Evolutionary conservation across 2,888 invertebrate genomes (phyloP), one percentile per base, ranked within the genome.

Genomic region (Lypha dubia): DNA sequence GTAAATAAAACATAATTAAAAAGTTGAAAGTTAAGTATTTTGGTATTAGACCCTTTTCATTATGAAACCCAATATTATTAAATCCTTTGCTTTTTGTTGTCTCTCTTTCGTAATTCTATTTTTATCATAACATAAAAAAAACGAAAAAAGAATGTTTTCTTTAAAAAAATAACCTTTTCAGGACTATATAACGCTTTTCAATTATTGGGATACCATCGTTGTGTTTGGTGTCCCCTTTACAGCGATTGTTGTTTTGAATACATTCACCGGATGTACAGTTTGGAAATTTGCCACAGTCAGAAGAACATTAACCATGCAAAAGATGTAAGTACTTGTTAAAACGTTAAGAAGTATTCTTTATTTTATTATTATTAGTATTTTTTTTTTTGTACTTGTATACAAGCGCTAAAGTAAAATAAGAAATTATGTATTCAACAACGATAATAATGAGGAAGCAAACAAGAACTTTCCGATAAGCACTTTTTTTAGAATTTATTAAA

Each of bases 181-280:
- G 88, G 92, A 92, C 13, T 92, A 94, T 87, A 95, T 95, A 20
- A 93, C 93, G 38, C 91, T 94, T 9, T 94, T 96, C 88, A 96
- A 96, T 90, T 91, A 95, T 70, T 92, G 95, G 76, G 97, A 97
- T 90, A 95, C 96, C 1, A 91, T 95, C 51, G 88, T 96, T 3
- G 95, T 96, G 0, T 95, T 97, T 89, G 93, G 95, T 7, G 89
- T 96, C 46, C 97, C 97, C 1, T 94, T 97, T 87, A 92, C 93
- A 2, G 92, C 95, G 58, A 96, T 97, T 84, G 93, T 95, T 3
- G 91, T 95, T 5, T 92, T 97, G 83, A 97, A 97, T 89, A 92
- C 94, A 0, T 93, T 95, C 88, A 97, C 97, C 62, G 94, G 94
- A 81, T 91, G 93, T 24, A 95, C 95, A 2, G 95, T 97, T 20